Conservation (phyloP, 2,797 vertebrate species). For the Thaleichthys pacificus region DNA sequence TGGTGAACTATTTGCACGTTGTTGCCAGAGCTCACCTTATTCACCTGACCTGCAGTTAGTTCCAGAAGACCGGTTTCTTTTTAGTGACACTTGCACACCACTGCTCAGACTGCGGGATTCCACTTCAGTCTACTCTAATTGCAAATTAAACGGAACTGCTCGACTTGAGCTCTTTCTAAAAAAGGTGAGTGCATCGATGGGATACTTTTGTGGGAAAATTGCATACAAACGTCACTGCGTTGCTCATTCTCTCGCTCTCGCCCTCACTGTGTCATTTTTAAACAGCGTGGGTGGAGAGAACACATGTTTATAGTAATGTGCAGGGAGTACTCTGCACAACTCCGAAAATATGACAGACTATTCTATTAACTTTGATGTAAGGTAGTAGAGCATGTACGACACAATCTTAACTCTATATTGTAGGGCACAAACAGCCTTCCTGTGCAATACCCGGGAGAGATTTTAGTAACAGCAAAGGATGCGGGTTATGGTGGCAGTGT, state of each 20-base stretch:
- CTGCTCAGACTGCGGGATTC: slow-evolving; percentile 47
- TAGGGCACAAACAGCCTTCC: slow-evolving; percentile 39
- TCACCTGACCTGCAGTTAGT: slow-evolving; percentile 57
- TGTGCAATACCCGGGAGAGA: slow-evolving; percentile 26
- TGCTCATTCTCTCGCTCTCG: slow-evolving; percentile 14
- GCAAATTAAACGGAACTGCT: slow-evolving; percentile 53
- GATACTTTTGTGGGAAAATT: slow-evolving; percentile 52
- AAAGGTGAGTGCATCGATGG: slow-evolving; percentile 38
- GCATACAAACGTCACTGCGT: slow-evolving; percentile 33
- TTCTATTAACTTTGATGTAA: slow-evolving; percentile 26
- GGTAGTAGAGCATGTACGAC: neutral
- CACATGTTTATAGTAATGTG: slow-evolving; percentile 7
- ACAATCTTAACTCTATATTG: slow-evolving; percentile 35
- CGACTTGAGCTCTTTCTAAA: slow-evolving; percentile 45
- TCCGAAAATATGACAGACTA: slow-evolving; percentile 30
- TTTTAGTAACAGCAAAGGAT: slow-evolving; percentile 33
- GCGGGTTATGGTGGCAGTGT: slow-evolving; percentile 15
- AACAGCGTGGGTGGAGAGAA: slow-evolving; percentile 10
- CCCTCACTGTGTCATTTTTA: slow-evolving; percentile 29
- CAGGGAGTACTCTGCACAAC: slow-evolving; percentile 14
- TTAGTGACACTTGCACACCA: slow-evolving; percentile 48
- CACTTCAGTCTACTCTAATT: slow-evolving; percentile 59
- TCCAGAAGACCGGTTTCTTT: slow-evolving; percentile 49
- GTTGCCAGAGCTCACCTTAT: slow-evolving; percentile 27
- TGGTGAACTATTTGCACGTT: slow-evolving; percentile 32